Conservation (phyloP, 2,888 invertebrate species). For the Metacarcinus magister region DNA sequence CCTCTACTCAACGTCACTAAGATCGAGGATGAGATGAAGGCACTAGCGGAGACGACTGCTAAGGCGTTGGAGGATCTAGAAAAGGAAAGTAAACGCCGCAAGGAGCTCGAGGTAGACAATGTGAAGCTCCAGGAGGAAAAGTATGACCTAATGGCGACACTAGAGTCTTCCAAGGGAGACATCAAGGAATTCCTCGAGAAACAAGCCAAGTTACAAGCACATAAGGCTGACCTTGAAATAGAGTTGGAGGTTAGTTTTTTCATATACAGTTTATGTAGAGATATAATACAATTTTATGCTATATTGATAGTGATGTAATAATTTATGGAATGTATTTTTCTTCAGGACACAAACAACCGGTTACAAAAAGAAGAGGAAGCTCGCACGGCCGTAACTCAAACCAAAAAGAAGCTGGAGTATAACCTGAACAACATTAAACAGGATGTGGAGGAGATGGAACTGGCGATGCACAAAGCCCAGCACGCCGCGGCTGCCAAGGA, state of each 20-base stretch:
- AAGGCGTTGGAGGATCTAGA: slow-evolving; percentile 97
- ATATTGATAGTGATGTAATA: not conserved
- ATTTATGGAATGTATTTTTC: not conserved
- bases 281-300: not conserved
- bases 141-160: slow-evolving; percentile 92
- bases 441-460: slow-evolving; percentile 98
- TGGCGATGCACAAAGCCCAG: slow-evolving; percentile 95
- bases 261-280: not conserved
- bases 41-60: slow-evolving; percentile 94
- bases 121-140: slow-evolving; percentile 97
- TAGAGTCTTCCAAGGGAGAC: slow-evolving; percentile 97
- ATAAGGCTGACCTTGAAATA: slow-evolving; percentile 97
- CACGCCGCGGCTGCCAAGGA: slow-evolving; percentile 99
- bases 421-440: slow-evolving; percentile 97
- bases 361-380: slow-evolving; percentile 87
- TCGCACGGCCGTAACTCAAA: slow-evolving; percentile 88
- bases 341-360: slow-evolving; percentile 86
- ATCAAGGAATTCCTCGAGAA: slow-evolving; percentile 96
- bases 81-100: slow-evolving; percentile 97
- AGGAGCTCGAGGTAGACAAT: slow-evolving; percentile 97
- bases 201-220: slow-evolving; percentile 95
- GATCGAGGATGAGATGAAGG: slow-evolving; percentile 96
- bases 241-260: slow-evolving; percentile 88
- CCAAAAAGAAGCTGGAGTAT: slow-evolving; percentile 98
- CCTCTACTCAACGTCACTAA: slow-evolving; percentile 99